Conservation (phyloP, 2,797 vertebrate genomes). For the Megaceryle alcyon region DNA sequence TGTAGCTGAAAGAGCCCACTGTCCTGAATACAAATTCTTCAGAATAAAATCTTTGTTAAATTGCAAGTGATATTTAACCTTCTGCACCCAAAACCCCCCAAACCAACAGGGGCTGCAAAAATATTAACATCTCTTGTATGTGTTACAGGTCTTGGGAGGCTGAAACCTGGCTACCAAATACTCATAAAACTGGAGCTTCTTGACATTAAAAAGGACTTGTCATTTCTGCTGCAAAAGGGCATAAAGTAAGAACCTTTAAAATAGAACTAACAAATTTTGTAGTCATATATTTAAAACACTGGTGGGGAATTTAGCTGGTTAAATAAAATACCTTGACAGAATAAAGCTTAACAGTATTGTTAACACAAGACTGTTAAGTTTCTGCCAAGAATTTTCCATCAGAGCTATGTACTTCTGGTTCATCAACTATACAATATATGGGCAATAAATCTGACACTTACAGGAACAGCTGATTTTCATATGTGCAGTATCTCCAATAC, state of each 20-base stretch:
- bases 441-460: neutral
- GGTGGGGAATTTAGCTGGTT: neutral
- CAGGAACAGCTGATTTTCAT: neutral
- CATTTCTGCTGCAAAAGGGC: neutral
- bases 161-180: neutral
- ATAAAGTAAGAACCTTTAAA: neutral
- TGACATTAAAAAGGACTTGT: neutral
- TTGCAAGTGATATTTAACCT: neutral
- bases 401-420: neutral
- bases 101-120: neutral
- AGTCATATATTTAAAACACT: neutral
- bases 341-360: neutral
- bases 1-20: neutral
- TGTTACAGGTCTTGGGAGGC: neutral
- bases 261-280: neutral
- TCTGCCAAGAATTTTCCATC: neutral
- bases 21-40: neutral
- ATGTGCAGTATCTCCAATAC: neutral
- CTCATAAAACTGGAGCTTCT: neutral
- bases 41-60: neutral
- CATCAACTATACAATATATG: neutral
- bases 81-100: accelerated
- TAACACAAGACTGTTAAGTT: neutral
- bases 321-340: neutral
- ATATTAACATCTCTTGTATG: neutral